Percentiles rank a stretch among this genome's conserved stretches.
Conservation (phyloP, 2,113 vertebrate genomes). For the Oryctolagus cuniculus region mOryCun1.1 NC_091435.1:27242501-27243000, state of each 20-base stretch:
- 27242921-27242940: too few species aligned
- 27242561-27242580: background rate
- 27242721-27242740: rapidly evolving
- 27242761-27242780: background rate
- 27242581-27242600: background rate
- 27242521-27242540: background rate
- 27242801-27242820: background rate
- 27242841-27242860: too few species aligned
- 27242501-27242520: background rate
- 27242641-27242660: background rate
- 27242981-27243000: too few species aligned
- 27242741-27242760: background rate
- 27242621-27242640: background rate
- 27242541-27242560: background rate
- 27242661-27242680: background rate
- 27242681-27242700: background rate
- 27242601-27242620: background rate
- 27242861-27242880: too few species aligned
- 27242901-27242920: too few species aligned
- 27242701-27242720: background rate
- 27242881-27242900: too few species aligned
- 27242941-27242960: too few species aligned
- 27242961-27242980: too few species aligned
- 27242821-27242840: background rate
- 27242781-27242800: background rate